Evolutionary conservation across 2,113 vertebrate genomes (phyloP), one percentile per base, ranked within the genome.

Genomic region (Triplophysa siluroides): DNA sequence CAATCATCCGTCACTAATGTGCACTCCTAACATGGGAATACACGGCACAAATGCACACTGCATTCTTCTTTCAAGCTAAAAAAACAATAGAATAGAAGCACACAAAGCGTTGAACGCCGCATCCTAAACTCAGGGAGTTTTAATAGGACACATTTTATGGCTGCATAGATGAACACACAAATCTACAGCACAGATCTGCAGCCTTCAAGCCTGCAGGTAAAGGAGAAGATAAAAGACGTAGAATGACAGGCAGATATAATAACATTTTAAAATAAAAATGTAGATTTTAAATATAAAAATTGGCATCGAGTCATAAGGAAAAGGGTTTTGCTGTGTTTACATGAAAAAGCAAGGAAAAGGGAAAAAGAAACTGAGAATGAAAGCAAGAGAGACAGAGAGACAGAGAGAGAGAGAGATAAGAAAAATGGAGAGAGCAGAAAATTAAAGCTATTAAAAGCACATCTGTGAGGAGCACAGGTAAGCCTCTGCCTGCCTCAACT

Each of bases 391-490:
- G 14, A 18, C 8, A 38, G 21, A 6, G 24, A 71, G 9, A 11
- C 19, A 73, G 12, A 41, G 14, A n/a, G 2, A 58, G 21, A 69
- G 2, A 41, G 6, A 58, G 14, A 45, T 14, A 45, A 24, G 23
- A 10, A 11, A 24, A 61, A 21, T 61, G n/a, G 21, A 18, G 56
- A 7, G 10, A 23, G 58, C 18, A 4, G 47, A 72, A 78, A 18
- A 45, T 68, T 45, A n/a, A n/a, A 47, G 14, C n/a, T 18, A 63
- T 77, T 65, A 64, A 65, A 41, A 66, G 52, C 41, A 67, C 70
- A 77, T 81, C 67, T 80, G 78, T 69, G 45, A 69, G 65, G 64
- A 18, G 19, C 63, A 77, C 78, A 83, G 74, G 72, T 83, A 72
- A 76, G 63, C n/a, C 61, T 24, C 65, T 24, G 29, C 61, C 50